Conservation (phyloP, 2,888 invertebrate species). For the Drosophila antonietae region DNA sequence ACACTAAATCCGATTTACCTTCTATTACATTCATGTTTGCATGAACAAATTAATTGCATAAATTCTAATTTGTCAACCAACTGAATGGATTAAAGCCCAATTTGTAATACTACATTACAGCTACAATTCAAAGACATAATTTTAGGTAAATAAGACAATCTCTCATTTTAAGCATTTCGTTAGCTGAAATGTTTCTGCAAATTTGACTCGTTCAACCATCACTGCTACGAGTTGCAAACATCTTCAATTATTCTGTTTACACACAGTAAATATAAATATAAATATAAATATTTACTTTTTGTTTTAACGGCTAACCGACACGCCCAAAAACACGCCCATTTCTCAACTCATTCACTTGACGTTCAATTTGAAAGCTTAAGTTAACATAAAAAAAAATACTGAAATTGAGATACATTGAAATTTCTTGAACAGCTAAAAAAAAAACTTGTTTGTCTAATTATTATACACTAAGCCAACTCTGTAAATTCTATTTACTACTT, state of each 20-base stretch:
- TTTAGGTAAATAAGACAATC: background rate
- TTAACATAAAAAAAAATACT: background rate
- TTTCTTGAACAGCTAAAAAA: too few species aligned
- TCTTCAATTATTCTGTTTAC: constrained; percentile 2
- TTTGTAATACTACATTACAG: background rate
- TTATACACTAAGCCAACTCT: background rate
- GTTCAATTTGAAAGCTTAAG: background rate
- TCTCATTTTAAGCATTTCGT: background rate
- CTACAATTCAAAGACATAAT: background rate
- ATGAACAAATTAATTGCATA: background rate
- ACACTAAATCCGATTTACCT: too few species aligned
- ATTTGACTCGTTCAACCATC: background rate
- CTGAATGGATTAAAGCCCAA: background rate
- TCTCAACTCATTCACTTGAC: background rate
- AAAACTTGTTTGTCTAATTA: too few species aligned
- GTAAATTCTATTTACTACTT: background rate
- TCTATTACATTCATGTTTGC: background rate
- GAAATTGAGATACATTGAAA: too few species aligned
- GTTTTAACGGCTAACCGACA: constrained; percentile 1
- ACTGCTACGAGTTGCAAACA: background rate
- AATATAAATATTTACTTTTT: constrained; percentile 11
- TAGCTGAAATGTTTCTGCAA: background rate
- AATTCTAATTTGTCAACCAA: background rate
- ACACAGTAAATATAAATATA: constrained; percentile 9
- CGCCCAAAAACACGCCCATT: background rate